phyloP scores from a whole-genome alignment of 2,797 vertebrate species.

The Lepus townsendii region DNA sequence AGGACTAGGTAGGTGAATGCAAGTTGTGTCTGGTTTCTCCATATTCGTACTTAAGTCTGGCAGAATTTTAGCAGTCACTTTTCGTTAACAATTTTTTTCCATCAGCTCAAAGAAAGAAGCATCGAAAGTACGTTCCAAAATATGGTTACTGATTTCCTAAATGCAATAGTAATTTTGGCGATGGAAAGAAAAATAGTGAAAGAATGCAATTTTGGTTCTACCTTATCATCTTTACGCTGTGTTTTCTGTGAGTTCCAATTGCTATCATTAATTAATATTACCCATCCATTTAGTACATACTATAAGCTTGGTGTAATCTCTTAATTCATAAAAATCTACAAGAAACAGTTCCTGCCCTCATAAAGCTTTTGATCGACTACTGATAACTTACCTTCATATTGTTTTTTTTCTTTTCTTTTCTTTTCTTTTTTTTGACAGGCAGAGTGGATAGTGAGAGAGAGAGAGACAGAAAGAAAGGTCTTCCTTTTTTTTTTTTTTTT shows the following conservation, averaged over 20 bases:
- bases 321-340: background rate
- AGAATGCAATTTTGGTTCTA: constrained; percentile 14
- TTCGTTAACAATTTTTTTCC: background rate
- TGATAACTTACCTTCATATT: constrained; percentile 27
- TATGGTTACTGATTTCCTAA: background rate
- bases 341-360: constrained; percentile 1
- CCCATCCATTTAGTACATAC: background rate
- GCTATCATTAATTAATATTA: background rate
- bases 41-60: background rate
- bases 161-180: background rate
- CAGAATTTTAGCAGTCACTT: background rate
- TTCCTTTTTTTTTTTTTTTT: too few species aligned
- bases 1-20: background rate
- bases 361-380: background rate
- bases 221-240: background rate
- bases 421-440: too few species aligned
- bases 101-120: background rate
- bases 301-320: background rate
- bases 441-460: too few species aligned
- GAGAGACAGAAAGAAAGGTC: too few species aligned
- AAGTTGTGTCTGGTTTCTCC: background rate
- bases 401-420: background rate
- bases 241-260: background rate
- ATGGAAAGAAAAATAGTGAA: background rate
- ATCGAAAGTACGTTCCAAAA: background rate